These are phyloP conservation scores for Rugalucina vietnamica DNA, from an alignment of 2,888 invertebrate species.

Conservation along the genomic window DNA sequence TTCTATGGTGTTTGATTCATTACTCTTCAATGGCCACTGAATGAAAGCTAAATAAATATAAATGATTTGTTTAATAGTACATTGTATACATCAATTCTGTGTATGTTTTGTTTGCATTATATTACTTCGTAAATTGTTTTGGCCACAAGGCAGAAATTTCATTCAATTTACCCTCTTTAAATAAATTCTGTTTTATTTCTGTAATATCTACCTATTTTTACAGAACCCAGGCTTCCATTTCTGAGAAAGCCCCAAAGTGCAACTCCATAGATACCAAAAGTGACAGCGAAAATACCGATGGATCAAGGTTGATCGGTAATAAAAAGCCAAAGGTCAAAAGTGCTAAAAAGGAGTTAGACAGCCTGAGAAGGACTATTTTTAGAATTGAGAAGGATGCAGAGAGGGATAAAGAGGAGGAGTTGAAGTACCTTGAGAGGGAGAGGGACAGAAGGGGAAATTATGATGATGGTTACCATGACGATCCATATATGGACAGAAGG, in stretches of 20 bases:
- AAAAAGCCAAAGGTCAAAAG: slow-evolving; percentile 37
- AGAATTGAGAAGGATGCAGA: slow-evolving; percentile 31
- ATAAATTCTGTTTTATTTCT: too few relatives aligned
- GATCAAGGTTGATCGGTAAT: background rate
- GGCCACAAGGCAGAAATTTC: too few relatives aligned
- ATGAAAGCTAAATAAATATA: too few relatives aligned
- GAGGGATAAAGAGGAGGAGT: slow-evolving; percentile 39
- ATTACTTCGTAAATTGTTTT: too few relatives aligned
- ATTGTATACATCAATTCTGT: too few relatives aligned
- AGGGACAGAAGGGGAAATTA: background rate
- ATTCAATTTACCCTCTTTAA: too few relatives aligned
- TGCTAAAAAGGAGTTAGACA: slow-evolving; percentile 48
- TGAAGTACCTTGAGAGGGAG: slow-evolving; percentile 37
- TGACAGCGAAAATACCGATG: slow-evolving; percentile 46
- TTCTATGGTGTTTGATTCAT: too few relatives aligned
- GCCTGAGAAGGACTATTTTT: slow-evolving; percentile 44
- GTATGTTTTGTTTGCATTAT: too few relatives aligned
- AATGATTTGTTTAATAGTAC: too few relatives aligned
- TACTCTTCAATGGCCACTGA: too few relatives aligned
- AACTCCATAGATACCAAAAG: slow-evolving; percentile 57
- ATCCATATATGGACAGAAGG: background rate
- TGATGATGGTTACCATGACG: background rate
- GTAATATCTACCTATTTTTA: too few relatives aligned
- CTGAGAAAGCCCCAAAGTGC: slow-evolving; percentile 45
- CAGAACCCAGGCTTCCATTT: slow-evolving; percentile 29